phyloP scores from a whole-genome alignment of 2,797 vertebrate genomes.

The Psittacula derbiana region DNA sequence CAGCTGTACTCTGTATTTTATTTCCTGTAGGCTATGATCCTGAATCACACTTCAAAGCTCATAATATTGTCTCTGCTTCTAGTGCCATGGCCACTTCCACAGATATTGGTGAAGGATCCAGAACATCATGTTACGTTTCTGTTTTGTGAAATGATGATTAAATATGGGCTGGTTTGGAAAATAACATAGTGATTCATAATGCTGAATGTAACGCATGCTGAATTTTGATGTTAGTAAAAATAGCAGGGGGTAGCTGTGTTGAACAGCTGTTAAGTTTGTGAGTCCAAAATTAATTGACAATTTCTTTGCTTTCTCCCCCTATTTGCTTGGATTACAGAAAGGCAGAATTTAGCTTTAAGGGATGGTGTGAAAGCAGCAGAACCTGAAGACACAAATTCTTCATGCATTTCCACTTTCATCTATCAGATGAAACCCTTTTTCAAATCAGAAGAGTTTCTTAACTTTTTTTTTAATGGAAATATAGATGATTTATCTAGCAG shows the following conservation, averaged over 20 bases:
- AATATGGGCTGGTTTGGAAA: conserved; percentile 34
- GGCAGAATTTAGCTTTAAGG: background rate
- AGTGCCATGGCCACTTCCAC: background rate
- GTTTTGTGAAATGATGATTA: conserved; percentile 38
- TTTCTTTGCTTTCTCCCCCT: background rate
- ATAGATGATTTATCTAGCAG: background rate
- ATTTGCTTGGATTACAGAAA: background rate
- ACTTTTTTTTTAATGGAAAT: background rate
- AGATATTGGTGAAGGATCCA: background rate
- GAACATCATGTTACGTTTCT: conserved; percentile 9
- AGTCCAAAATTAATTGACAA: background rate
- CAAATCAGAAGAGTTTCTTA: background rate
- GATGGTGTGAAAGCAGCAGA: background rate
- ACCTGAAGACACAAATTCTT: background rate
- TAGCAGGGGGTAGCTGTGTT: background rate
- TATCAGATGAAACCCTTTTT: background rate
- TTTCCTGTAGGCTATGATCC: background rate
- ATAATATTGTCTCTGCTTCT: background rate
- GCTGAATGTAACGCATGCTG: background rate
- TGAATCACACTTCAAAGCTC: background rate
- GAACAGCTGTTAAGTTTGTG: background rate
- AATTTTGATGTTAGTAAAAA: conserved; percentile 30
- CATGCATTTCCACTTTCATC: background rate
- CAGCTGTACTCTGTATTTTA: background rate
- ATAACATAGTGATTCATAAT: conserved; percentile 44